These are phyloP conservation scores for Corvus moneduloides DNA, from an alignment of 2,113 vertebrate genomes.

Conservation along the genomic window DNA sequence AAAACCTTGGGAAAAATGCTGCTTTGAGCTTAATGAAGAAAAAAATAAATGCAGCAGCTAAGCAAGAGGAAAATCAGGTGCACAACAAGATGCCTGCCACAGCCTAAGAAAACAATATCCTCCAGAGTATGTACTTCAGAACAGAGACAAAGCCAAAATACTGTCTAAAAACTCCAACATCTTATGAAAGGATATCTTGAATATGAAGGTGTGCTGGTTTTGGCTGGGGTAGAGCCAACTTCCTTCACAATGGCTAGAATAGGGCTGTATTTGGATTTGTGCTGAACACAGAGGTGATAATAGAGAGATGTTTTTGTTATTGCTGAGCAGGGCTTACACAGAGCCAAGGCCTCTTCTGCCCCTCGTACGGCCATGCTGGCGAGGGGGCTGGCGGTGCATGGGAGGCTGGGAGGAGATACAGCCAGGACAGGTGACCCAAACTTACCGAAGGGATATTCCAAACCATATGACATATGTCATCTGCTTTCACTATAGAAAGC, in stretches of 20 bases:
- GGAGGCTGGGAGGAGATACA: background rate
- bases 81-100: background rate
- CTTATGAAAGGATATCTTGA: background rate
- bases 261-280: background rate
- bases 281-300: background rate
- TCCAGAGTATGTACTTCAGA: background rate
- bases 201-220: background rate
- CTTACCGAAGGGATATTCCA: background rate
- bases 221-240: background rate
- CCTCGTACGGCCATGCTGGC: rapidly evolving
- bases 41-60: background rate
- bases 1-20: background rate
- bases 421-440: background rate
- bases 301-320: background rate
- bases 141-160: background rate
- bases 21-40: background rate
- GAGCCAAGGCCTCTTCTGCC: background rate
- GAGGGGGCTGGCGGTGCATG: rapidly evolving
- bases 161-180: background rate
- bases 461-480: background rate
- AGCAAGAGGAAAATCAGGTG: background rate
- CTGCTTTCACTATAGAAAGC: background rate
- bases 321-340: background rate
- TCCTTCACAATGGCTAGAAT: background rate
- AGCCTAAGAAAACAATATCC: background rate